Conservation (phyloP, 2,113 vertebrate species). For the Thunnus thynnus region DNA sequence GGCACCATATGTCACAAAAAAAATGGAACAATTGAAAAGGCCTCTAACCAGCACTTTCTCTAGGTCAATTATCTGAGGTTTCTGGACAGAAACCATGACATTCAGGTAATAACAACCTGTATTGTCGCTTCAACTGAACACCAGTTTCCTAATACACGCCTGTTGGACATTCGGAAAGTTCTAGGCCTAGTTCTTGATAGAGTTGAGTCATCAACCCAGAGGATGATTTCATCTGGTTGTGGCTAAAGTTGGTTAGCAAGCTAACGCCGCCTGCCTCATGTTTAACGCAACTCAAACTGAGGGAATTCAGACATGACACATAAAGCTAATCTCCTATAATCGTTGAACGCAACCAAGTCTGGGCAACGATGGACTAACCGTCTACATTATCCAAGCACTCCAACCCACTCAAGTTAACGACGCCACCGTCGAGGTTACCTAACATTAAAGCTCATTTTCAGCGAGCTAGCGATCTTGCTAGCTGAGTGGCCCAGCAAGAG, state of each 20-base stretch:
- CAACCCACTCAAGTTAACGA: background rate
- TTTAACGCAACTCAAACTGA: constrained; percentile 5
- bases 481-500: constrained; percentile 46
- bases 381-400: background rate
- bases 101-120: constrained; percentile 20
- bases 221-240: constrained; percentile 62
- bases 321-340: background rate
- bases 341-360: background rate
- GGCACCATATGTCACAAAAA: constrained; percentile 72
- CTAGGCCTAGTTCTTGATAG: constrained; percentile 55
- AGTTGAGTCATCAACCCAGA: constrained; percentile 76
- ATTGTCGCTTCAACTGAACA: background rate
- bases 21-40: constrained; percentile 52
- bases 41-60: constrained; percentile 69
- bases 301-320: background rate
- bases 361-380: background rate
- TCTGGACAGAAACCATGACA: constrained; percentile 45
- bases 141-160: background rate
- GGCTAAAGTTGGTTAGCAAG: constrained; percentile 71
- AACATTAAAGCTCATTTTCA: constrained; percentile 8
- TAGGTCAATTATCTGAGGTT: constrained; percentile 39
- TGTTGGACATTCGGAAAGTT: constrained; percentile 43
- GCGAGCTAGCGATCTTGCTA: constrained; percentile 39
- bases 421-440: background rate
- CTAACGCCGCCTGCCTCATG: constrained; percentile 61